These are phyloP conservation scores for Lasioglossum figueresi DNA, from an alignment of 2,888 invertebrate species.

Conservation along the genomic window DNA sequence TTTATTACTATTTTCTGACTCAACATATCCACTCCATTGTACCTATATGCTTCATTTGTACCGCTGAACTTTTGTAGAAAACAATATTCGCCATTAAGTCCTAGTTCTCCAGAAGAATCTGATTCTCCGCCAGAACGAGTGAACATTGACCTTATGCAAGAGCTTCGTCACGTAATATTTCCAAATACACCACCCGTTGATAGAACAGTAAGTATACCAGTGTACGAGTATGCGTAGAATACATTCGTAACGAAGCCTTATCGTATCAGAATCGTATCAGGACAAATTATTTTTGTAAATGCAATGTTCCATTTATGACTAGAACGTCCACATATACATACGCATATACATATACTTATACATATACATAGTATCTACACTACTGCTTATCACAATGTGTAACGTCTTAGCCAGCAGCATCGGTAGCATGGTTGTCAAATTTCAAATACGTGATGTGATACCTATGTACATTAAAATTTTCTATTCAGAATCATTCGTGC, in stretches of 20 bases:
- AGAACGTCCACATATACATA: slow-evolving; percentile 17
- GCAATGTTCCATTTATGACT: not conserved
- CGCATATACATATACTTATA: not conserved
- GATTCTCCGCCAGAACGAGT: slow-evolving; percentile 82
- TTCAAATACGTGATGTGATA: not conserved
- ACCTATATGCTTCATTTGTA: not conserved
- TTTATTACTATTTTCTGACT: not conserved
- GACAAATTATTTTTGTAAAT: not conserved
- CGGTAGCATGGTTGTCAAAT: slow-evolving; percentile 19
- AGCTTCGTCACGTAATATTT: slow-evolving; percentile 87
- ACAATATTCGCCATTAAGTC: slow-evolving; percentile 85
- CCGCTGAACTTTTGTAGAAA: slow-evolving; percentile 72
- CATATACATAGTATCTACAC: not conserved
- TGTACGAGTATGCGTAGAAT: slow-evolving; percentile 7
- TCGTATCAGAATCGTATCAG: not conserved
- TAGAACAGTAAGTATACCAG: slow-evolving; percentile 86
- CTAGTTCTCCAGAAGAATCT: slow-evolving; percentile 85
- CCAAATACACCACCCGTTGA: slow-evolving; percentile 87
- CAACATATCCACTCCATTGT: not conserved
- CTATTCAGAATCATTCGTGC: slow-evolving; percentile 25
- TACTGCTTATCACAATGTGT: slow-evolving; percentile 39
- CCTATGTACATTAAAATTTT: not conserved
- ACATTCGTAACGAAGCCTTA: not conserved
- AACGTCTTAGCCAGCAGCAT: slow-evolving; percentile 10
- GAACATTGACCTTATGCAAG: slow-evolving; percentile 88